These are phyloP conservation scores for Limnephilus lunatus DNA, from an alignment of 2,888 invertebrate genomes.

Conservation along the genomic window DNA sequence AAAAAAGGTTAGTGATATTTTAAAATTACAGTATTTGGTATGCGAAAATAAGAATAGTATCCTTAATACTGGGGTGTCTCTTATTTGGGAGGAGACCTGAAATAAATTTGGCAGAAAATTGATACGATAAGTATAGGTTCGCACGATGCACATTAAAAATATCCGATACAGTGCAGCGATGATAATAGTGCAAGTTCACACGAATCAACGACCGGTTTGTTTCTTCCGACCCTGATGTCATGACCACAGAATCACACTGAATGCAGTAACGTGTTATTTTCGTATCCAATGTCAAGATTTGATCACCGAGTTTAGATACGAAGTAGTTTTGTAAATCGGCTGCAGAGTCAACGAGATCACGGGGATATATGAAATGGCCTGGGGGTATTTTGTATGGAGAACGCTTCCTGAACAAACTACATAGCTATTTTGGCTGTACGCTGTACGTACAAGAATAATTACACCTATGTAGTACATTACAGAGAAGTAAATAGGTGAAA, in stretches of 20 bases:
- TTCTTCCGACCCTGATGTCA: constrained; percentile 34
- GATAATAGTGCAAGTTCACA: constrained; percentile 45
- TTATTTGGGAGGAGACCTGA: neutral
- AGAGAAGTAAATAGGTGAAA: neutral
- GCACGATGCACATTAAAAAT: constrained; percentile 36
- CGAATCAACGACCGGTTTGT: constrained; percentile 47
- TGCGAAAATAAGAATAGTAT: neutral
- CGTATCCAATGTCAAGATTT: neutral
- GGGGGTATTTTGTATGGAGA: constrained; percentile 46
- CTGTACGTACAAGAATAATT: neutral
- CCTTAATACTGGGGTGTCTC: no score
- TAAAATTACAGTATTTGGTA: neutral
- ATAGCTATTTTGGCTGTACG: constrained; percentile 9
- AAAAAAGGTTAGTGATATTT: neutral
- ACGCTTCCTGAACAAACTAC: constrained; percentile 31
- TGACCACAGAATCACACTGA: constrained; percentile 1
- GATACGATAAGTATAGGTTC: constrained; percentile 38
- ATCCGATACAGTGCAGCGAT: constrained; percentile 39
- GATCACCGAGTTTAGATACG: neutral
- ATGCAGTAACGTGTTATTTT: neutral
- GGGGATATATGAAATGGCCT: constrained; percentile 35
- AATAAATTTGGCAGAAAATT: constrained; percentile 26
- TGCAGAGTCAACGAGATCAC: constrained; percentile 43
- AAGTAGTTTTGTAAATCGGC: neutral
- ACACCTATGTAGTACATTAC: neutral